phyloP scores from a whole-genome alignment of 2,888 invertebrate species.

The Nephrotoma guestfalica region DNA sequence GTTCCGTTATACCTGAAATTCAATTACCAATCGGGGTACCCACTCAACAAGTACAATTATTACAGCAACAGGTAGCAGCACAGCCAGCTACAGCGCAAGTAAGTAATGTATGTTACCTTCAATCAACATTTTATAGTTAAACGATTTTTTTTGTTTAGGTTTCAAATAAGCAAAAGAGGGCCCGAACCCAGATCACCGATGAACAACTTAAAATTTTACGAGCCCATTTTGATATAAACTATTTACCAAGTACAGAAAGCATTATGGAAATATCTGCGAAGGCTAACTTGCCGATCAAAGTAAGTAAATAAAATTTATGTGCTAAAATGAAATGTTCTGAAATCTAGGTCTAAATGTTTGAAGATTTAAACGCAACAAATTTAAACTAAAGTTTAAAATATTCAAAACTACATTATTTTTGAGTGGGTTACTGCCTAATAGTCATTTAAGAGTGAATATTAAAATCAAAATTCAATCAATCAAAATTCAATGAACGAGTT shows the following conservation, averaged over 20 bases:
- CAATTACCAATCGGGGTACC: slow-evolving; percentile 6
- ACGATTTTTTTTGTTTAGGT: slow-evolving; percentile 31
- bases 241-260: slow-evolving; percentile 97
- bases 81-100: slow-evolving; percentile 18
- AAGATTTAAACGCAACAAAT: too few species aligned
- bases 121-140: neutral
- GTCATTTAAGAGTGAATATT: too few species aligned
- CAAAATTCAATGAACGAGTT: too few species aligned
- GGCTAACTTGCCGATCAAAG: slow-evolving; percentile 94
- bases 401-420: too few species aligned
- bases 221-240: slow-evolving; percentile 98
- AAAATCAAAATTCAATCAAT: too few species aligned
- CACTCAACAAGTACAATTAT: slow-evolving; percentile 12
- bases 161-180: slow-evolving; percentile 84
- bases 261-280: slow-evolving; percentile 97
- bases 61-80: slow-evolving; percentile 28
- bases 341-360: neutral
- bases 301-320: slow-evolving; percentile 25
- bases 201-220: slow-evolving; percentile 95
- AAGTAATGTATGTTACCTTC: neutral
- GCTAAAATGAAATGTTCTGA: neutral
- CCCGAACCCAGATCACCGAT: slow-evolving; percentile 95
- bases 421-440: too few species aligned
- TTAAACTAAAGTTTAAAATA: too few species aligned
- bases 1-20: slow-evolving; percentile 22